Percentiles rank a stretch among this genome's conserved stretches.
These are phyloP conservation scores for Drosophila melanica DNA, from an alignment of 1,140 invertebrate genomes.

Conservation along the genomic window DNA sequence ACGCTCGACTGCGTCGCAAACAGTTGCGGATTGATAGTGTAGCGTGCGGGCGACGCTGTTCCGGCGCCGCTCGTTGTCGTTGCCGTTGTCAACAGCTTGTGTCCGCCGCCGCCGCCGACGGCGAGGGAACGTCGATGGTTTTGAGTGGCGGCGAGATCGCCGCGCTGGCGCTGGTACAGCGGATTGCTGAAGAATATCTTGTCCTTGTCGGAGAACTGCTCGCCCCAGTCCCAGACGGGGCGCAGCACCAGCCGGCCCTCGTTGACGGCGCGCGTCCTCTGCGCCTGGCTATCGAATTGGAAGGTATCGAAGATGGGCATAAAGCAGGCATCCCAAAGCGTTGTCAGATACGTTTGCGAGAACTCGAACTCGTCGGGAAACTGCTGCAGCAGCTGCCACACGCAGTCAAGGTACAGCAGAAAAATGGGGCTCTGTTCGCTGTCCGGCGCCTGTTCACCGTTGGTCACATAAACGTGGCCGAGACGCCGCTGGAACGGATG, in stretches of 20 bases:
- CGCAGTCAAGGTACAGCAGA: slow-evolving; percentile 95
- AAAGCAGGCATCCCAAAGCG: slow-evolving; percentile 94
- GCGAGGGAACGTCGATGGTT: slow-evolving; percentile 60
- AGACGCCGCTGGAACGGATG: slow-evolving; percentile 92
- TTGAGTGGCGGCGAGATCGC: slow-evolving; percentile 48
- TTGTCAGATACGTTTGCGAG: slow-evolving; percentile 95
- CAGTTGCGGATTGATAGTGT: slow-evolving; percentile 78
- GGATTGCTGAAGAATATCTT: slow-evolving; percentile 92
- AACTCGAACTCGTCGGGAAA: slow-evolving; percentile 95
- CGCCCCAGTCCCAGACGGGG: slow-evolving; percentile 93
- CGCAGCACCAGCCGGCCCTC: slow-evolving; percentile 86
- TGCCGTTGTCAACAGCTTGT: neutral
- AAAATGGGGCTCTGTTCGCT: slow-evolving; percentile 91
- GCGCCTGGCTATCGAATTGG: slow-evolving; percentile 93
- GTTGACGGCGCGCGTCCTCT: slow-evolving; percentile 84
- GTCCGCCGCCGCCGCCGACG: slow-evolving; percentile 38
- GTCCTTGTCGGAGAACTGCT: slow-evolving; percentile 91
- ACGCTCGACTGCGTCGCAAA: slow-evolving; percentile 73
- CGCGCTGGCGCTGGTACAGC: slow-evolving; percentile 85
- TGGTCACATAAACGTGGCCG: slow-evolving; percentile 85
- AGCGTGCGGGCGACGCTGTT: slow-evolving; percentile 44
- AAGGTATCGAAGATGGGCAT: slow-evolving; percentile 96
- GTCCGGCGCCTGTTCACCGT: slow-evolving; percentile 77
- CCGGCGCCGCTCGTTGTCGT: neutral
- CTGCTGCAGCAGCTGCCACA: slow-evolving; percentile 95